Evolutionary conservation across 1,140 invertebrate genomes (phyloP), one percentile per base, ranked within the genome.

Genomic region (Camponotus pennsylvanicus): DNA sequence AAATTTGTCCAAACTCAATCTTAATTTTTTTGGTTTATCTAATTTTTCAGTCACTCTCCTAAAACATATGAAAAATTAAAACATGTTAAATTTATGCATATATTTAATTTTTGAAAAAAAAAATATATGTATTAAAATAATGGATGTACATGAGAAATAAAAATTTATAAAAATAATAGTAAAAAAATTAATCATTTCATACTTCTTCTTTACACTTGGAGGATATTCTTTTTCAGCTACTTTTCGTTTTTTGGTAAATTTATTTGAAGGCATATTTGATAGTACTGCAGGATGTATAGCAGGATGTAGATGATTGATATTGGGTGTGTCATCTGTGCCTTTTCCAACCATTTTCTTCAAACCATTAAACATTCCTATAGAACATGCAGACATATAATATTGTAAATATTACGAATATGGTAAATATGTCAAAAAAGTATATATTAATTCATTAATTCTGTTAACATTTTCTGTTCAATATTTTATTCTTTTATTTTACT

Each of bases 301-400:
- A 67, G 87, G 64, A 8, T 84, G 87, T 61, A 90, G 88, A 88
- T 76, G 40, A 55, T 61, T 73, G 42, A 83, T 89, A 64, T 91
- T 90, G 27, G 94, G 92, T 77, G 92, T 93, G 85, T 94, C 94
- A 21, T 91, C 85, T 71, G 88, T 92, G 86, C 92, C 95, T 87
- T 95, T 96, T 27, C 96, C 96, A 34, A 98, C 97, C 90, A 97
- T 97, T 94, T 97, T 98, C 90, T 96, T 97, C 11, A 98, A 93
- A n/a, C 97, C 97, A 94, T 95, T 97, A 57, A 98, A 96, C 95
- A 98, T 96, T 94, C 97, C 97, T 97, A 83, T 66, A 93, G 94
- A 92, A 90, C 83, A 67, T 55, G 32, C 11, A 32, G 57, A n/a
- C 9, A 59, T 69, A 59, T 11, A 18, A 27, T 27, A 27, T 27